These are phyloP conservation scores for Olivierus martensii DNA, from an alignment of 1,140 invertebrate species.

Conservation along the genomic window DNA sequence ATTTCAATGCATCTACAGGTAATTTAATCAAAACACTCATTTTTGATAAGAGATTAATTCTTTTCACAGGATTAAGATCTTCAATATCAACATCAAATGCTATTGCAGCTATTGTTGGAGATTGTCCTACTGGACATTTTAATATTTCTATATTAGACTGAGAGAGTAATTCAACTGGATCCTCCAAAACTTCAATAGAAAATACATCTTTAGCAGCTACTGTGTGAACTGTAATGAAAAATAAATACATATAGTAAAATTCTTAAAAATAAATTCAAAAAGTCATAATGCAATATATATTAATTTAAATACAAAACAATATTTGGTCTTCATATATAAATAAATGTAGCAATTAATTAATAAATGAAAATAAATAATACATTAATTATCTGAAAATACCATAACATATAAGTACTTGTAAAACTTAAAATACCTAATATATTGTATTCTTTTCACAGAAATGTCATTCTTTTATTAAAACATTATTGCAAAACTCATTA, in stretches of 20 bases:
- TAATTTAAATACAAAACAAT: too few species aligned
- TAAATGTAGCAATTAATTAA: too few species aligned
- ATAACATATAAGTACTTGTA: too few species aligned
- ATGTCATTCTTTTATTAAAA: too few species aligned
- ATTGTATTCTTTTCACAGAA: too few species aligned
- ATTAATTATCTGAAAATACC: too few species aligned
- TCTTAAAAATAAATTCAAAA: too few species aligned
- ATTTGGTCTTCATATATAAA: too few species aligned
- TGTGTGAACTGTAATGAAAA: conserved; percentile 22
- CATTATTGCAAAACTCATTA: too few species aligned
- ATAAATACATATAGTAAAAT: neutral
- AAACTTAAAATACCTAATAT: too few species aligned
- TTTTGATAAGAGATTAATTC: conserved; percentile 23
- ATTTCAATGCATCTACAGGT: conserved; percentile 33
- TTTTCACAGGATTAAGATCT: conserved; percentile 17
- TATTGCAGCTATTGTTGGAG: conserved; percentile 28
- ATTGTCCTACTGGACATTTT: conserved; percentile 24
- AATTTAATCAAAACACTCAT: conserved; percentile 25
- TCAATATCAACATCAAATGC: conserved; percentile 27
- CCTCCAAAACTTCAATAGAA: conserved; percentile 38
- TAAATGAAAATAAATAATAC: too few species aligned
- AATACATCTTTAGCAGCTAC: conserved; percentile 36
- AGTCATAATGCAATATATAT: too few species aligned
- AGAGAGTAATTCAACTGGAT: conserved; percentile 6
- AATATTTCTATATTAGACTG: neutral